Conservation (phyloP, 2,113 vertebrate species). For the Cephalopterus ornatus region DNA sequence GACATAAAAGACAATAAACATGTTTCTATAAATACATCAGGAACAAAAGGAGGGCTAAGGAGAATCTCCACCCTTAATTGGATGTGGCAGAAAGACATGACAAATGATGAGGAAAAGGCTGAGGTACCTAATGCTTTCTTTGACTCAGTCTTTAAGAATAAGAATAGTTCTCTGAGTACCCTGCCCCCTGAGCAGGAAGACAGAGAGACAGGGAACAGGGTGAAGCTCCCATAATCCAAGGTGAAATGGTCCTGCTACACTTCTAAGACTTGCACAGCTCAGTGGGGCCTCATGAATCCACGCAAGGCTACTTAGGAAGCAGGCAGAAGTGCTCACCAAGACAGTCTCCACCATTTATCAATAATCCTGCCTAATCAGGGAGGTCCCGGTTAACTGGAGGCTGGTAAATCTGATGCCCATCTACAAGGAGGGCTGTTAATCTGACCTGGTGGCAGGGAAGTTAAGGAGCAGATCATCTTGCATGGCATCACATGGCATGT, state of each 20-base stretch:
- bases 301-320: not conserved
- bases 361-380: not conserved
- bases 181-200: not conserved
- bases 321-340: not conserved
- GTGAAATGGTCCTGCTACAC: not conserved
- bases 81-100: not conserved
- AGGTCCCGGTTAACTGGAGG: not conserved
- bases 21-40: not conserved
- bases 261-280: not conserved
- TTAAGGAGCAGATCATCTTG: not conserved
- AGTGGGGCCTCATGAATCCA: not conserved
- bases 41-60: not conserved
- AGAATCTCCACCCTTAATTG: not conserved
- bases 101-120: not conserved
- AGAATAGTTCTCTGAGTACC: not conserved
- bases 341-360: not conserved
- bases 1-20: not conserved
- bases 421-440: not conserved
- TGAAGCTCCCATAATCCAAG: not conserved
- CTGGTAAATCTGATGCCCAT: not conserved
- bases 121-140: not conserved
- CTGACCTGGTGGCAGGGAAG: not conserved
- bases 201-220: not conserved
- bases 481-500: fast-evolving
- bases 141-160: not conserved